A percentile compares a stretch with the other conserved stretches of the same genome.
These are phyloP conservation scores for Amblyteles armatorius DNA, from an alignment of 2,888 invertebrate species.

Conservation along the genomic window DNA sequence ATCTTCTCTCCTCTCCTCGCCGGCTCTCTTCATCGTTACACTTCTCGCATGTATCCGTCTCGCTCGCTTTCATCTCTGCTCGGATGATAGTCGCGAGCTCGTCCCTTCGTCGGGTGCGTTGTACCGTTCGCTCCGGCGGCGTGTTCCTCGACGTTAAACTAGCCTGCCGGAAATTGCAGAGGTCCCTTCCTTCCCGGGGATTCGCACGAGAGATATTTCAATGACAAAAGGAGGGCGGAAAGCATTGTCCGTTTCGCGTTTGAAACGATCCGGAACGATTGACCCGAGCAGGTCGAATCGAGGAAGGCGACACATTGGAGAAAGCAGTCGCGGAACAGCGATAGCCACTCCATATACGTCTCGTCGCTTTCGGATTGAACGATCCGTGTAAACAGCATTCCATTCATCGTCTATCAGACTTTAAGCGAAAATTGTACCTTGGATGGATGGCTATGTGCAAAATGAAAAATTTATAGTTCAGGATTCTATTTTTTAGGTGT, in stretches of 20 bases:
- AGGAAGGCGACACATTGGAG: slow-evolving; percentile 18
- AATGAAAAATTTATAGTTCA: not conserved
- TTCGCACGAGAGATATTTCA: slow-evolving; percentile 77
- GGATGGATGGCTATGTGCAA: slow-evolving; percentile 9
- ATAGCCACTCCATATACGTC: not conserved
- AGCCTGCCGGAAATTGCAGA: slow-evolving; percentile 80
- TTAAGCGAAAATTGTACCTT: not conserved
- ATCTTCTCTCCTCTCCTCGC: slow-evolving; percentile 23
- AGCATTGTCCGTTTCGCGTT: slow-evolving; percentile 60
- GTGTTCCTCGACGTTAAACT: slow-evolving; percentile 63
- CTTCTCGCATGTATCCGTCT: slow-evolving; percentile 10
- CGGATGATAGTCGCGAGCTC: slow-evolving; percentile 33
- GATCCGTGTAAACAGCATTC: slow-evolving; percentile 42
- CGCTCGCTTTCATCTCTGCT: slow-evolving; percentile 56
- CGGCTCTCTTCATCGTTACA: slow-evolving; percentile 32
- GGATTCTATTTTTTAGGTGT: not conserved
- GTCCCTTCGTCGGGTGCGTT: slow-evolving; percentile 29
- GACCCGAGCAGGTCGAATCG: slow-evolving; percentile 39
- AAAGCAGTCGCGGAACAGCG: slow-evolving; percentile 25
- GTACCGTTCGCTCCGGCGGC: slow-evolving; percentile 40
- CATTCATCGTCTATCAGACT: slow-evolving; percentile 7
- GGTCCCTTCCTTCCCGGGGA: slow-evolving; percentile 74
- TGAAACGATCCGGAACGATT: slow-evolving; percentile 52
- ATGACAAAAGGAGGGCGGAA: slow-evolving; percentile 77
- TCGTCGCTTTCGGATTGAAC: slow-evolving; percentile 46